Evolutionary conservation across 2,797 vertebrate genomes (phyloP), one percentile per base, ranked within the genome.

Genomic region (Microctenopoma stevenorrisi): DNA sequence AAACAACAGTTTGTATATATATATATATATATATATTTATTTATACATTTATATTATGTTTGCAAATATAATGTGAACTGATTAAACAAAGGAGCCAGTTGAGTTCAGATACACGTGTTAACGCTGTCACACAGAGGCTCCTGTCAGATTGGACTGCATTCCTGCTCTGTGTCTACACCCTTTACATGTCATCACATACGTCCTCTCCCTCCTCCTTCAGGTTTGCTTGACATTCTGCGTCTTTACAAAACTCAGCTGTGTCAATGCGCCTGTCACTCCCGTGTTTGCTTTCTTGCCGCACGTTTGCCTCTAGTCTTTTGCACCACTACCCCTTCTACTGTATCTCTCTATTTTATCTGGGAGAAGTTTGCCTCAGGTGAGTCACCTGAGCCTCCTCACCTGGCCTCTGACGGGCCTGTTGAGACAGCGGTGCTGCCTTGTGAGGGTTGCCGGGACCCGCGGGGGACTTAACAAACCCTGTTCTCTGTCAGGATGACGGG

Each of bases 361-460:
- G n/a, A 80, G 68, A 72, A 64, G 72, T 80, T 79, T 75, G 89
- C 92, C 92, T 78, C 81, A 71, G 90, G 90, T 87, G 64, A 64
- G 91, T 91, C 91, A 94, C 91, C 92, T 93, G 92, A 88, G 89
- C 83, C 72, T 82, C 72, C 81, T 90, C 86, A 86, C 83, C 88
- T 83, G 79, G 82, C 69, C 82, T 75, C 80, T 79, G 82, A 89
- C 86, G 79, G 85, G 80, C 83, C 78, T 65, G 44, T 46, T 57
- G 77, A 74, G 71, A 73, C 3, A 30, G 75, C 53, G 15, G 12
- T 55, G 16, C 72, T 58, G 77, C 79, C 76, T 62, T 51, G 33
- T 76, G 81, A 81, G 77, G 74, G 71, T 80, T 83, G 69, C 61
- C 1, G 40, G 74, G 43, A 62, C 77, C 90, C 67, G 71, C 28